phyloP scores from a whole-genome alignment of 2,888 invertebrate species.

The Dichetophora obliterata region DNA sequence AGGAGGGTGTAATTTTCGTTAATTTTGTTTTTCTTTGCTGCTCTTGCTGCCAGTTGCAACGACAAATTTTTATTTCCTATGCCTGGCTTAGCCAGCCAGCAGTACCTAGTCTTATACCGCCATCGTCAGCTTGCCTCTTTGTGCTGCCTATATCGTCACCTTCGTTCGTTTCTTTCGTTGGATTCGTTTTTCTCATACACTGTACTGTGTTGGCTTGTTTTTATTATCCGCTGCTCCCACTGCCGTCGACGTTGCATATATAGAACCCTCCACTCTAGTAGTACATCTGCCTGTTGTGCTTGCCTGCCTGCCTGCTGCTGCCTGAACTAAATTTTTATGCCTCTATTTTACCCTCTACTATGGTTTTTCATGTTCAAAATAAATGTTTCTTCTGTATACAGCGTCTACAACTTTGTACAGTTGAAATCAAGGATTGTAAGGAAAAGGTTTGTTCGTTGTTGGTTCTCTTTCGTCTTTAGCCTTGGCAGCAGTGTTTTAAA shows the following conservation, averaged over 20 bases:
- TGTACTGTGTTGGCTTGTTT: slow-evolving; percentile 9
- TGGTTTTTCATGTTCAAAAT: slow-evolving; percentile 38
- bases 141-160: background rate
- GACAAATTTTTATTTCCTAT: background rate
- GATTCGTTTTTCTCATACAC: background rate
- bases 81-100: background rate
- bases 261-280: slow-evolving; percentile 10
- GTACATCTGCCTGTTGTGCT: slow-evolving; percentile 10
- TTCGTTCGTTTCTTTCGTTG: background rate
- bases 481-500: background rate
- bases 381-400: slow-evolving; percentile 47
- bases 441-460: slow-evolving; percentile 59
- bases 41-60: background rate
- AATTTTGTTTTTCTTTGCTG: background rate
- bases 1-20: slow-evolving; percentile 21
- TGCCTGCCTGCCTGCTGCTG: slow-evolving; percentile 34
- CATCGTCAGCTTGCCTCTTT: background rate
- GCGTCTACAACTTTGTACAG: slow-evolving; percentile 56
- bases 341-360: slow-evolving; percentile 36
- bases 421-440: slow-evolving; percentile 58
- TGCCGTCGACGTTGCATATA: background rate
- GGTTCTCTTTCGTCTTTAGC: background rate
- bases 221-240: background rate
- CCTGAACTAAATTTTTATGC: background rate
- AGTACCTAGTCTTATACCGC: background rate